Conservation (phyloP, 1,140 invertebrate genomes). For the Brachionus calyciflorus region DNA sequence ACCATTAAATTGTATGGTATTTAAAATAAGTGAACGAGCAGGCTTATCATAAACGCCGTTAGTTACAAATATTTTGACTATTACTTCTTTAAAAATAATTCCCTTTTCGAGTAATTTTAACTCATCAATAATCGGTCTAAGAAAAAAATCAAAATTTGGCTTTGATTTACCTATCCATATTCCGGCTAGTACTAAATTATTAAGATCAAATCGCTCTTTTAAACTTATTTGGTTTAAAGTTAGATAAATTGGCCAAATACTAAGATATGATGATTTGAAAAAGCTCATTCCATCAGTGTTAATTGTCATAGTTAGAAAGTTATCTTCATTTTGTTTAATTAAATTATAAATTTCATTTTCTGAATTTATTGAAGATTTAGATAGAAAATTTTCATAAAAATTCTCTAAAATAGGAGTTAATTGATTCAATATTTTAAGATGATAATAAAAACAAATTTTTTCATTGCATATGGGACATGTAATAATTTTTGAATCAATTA, state of each 20-base stretch:
- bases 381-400: too few species aligned
- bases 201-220: neutral
- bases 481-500: neutral
- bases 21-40: neutral
- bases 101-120: neutral
- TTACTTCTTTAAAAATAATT: neutral
- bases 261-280: neutral
- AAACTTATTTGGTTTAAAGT: neutral
- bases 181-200: neutral
- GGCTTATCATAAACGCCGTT: neutral
- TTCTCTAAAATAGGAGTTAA: neutral
- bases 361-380: too few species aligned
- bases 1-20: neutral
- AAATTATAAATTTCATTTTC: neutral
- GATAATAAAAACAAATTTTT: neutral
- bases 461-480: neutral
- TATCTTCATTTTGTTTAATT: neutral
- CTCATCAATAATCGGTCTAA: neutral
- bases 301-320: neutral
- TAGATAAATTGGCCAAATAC: constrained; percentile 24
- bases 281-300: neutral
- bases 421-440: neutral
- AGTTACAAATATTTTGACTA: neutral
- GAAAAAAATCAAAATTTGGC: neutral
- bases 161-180: neutral